Evolutionary conservation across 2,888 invertebrate species (phyloP).

Genomic region (Drosophila nr. medialis): DNA sequence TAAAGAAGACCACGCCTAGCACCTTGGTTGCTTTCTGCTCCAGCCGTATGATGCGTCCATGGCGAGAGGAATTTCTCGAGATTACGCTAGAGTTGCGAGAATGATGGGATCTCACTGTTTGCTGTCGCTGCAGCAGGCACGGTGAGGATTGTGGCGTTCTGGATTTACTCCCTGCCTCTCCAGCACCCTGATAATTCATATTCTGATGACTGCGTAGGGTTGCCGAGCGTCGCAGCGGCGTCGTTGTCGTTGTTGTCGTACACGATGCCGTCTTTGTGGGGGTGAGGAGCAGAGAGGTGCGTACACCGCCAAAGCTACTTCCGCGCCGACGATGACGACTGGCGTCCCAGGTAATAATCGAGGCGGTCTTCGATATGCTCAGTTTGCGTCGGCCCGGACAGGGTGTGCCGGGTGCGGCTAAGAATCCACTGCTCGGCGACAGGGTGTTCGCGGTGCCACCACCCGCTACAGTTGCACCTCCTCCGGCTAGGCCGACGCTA

Average conservation of each 20-base stretch:
- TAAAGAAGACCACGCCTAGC: slow-evolving; percentile 96
- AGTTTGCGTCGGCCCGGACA: slow-evolving; percentile 83
- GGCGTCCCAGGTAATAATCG: slow-evolving; percentile 90
- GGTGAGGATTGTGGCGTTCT: slow-evolving; percentile 86
- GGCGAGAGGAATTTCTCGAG: slow-evolving; percentile 92
- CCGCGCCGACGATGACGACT: slow-evolving; percentile 88
- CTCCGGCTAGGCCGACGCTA: slow-evolving; percentile 80
- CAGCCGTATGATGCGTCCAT: slow-evolving; percentile 92
- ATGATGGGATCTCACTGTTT: slow-evolving; percentile 89
- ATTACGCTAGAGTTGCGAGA: slow-evolving; percentile 93
- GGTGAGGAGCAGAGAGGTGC: slow-evolving; percentile 87
- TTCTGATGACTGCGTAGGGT: slow-evolving; percentile 87
- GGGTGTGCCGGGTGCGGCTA: slow-evolving; percentile 84
- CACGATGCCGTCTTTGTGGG: slow-evolving; percentile 82
- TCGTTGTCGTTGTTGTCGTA: slow-evolving; percentile 73
- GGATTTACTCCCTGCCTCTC: slow-evolving; percentile 65
- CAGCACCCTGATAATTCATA: slow-evolving; percentile 70
- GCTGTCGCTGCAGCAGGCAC: slow-evolving; percentile 86
- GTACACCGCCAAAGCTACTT: slow-evolving; percentile 89
- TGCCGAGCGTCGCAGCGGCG: slow-evolving; percentile 87
- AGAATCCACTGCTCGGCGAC: slow-evolving; percentile 66
- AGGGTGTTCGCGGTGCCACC: slow-evolving; percentile 76
- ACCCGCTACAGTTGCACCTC: slow-evolving; percentile 58
- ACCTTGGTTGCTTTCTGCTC: slow-evolving; percentile 99
- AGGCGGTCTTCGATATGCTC: slow-evolving; percentile 85